Evolutionary conservation across 2,113 vertebrate species (phyloP).

Genomic region (rabbit (Oryctolagus cuniculus)): mOryCun1.1 NC_091433.1:57222501-57223000

Average conservation of each 20-base stretch:
- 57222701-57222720: background rate
- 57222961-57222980: background rate
- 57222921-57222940: background rate
- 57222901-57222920: background rate
- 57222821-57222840: background rate
- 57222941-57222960: background rate
- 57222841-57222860: background rate
- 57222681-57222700: background rate
- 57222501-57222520: too few relatives aligned
- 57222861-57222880: background rate
- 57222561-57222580: too few relatives aligned
- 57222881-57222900: background rate
- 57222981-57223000: background rate
- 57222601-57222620: background rate
- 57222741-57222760: background rate
- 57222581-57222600: too few relatives aligned
- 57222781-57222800: background rate
- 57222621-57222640: background rate
- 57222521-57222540: too few relatives aligned
- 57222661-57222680: background rate
- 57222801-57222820: background rate
- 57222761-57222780: background rate
- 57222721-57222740: background rate
- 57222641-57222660: background rate
- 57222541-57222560: too few relatives aligned